phyloP scores from a whole-genome alignment of 2,888 invertebrate species.

The Cheilosia pagana region DNA sequence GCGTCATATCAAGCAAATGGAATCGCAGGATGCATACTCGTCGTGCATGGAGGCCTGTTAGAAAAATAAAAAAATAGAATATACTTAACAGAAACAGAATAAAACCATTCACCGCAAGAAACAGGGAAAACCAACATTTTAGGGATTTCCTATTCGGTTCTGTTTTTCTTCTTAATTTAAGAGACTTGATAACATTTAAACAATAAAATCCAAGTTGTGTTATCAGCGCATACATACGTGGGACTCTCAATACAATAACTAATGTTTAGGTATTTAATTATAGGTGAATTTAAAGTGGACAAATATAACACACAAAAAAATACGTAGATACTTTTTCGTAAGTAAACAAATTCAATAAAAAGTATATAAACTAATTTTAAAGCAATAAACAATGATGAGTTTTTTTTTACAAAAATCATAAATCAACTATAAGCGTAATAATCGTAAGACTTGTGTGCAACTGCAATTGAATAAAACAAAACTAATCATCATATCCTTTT shows the following conservation, averaged over 20 bases:
- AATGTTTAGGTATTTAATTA: conserved; percentile 71
- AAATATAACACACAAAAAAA: conserved; percentile 45
- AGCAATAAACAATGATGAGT: conserved; percentile 50
- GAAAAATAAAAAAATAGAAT: conserved; percentile 5
- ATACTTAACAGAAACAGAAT: conserved; percentile 40
- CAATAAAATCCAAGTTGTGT: conserved; percentile 41
- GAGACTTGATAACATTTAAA: conserved; percentile 20
- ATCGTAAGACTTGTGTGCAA: conserved; percentile 67
- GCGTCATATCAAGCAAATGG: conserved; percentile 47
- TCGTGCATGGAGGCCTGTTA: not conserved
- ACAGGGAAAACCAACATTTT: conserved; percentile 4
- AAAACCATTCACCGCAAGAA: conserved; percentile 26
- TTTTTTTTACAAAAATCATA: conserved; percentile 66
- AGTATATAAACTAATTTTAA: conserved; percentile 34
- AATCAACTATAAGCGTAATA: conserved; percentile 51
- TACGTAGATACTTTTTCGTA: conserved; percentile 66
- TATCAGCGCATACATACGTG: conserved; percentile 50
- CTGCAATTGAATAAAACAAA: conserved; percentile 32
- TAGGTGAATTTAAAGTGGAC: conserved; percentile 68
- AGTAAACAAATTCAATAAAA: conserved; percentile 12
- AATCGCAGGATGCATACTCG: conserved; percentile 10
- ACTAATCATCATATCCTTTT: conserved; percentile 62
- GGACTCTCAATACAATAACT: conserved; percentile 74
- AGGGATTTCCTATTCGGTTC: conserved; percentile 7
- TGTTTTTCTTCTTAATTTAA: conserved; percentile 12